These are phyloP conservation scores for Reinhardtius hippoglossoides DNA, from an alignment of 2,113 vertebrate genomes.

Conservation along the genomic window DNA sequence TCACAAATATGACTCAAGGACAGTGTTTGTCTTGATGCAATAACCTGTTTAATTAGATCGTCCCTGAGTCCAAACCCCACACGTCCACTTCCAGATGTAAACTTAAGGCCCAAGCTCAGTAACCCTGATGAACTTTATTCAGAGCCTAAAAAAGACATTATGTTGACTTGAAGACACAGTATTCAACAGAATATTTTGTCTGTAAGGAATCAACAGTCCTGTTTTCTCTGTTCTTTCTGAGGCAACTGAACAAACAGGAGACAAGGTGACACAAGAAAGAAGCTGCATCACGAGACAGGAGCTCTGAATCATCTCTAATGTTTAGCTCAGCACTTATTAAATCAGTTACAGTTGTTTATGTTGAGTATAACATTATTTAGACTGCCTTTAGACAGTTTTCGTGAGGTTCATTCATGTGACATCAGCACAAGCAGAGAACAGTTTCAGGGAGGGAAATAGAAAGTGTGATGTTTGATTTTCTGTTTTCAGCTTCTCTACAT, in stretches of 20 bases:
- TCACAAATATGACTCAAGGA: not conserved
- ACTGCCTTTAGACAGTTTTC: not conserved
- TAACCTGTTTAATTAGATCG: not conserved
- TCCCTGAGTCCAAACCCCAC: not conserved
- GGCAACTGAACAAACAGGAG: not conserved
- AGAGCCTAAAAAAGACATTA: not conserved
- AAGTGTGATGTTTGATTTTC: not conserved
- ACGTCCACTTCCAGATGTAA: no score
- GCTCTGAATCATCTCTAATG: not conserved
- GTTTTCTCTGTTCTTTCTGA: no score
- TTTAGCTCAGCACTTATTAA: not conserved
- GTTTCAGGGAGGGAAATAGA: constrained; percentile 2
- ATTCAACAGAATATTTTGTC: no score
- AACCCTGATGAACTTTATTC: not conserved
- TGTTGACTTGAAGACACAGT: no score
- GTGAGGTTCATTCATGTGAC: not conserved
- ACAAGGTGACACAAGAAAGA: not conserved
- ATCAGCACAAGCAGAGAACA: constrained; percentile 6
- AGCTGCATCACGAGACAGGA: not conserved
- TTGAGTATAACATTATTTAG: not conserved
- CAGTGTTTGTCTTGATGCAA: not conserved
- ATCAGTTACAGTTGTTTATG: not conserved
- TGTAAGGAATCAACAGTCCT: no score
- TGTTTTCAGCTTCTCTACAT: not conserved
- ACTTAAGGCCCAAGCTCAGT: not conserved